These are phyloP conservation scores for Chesias legatella DNA, from an alignment of 2,888 invertebrate genomes.

Conservation along the genomic window DNA sequence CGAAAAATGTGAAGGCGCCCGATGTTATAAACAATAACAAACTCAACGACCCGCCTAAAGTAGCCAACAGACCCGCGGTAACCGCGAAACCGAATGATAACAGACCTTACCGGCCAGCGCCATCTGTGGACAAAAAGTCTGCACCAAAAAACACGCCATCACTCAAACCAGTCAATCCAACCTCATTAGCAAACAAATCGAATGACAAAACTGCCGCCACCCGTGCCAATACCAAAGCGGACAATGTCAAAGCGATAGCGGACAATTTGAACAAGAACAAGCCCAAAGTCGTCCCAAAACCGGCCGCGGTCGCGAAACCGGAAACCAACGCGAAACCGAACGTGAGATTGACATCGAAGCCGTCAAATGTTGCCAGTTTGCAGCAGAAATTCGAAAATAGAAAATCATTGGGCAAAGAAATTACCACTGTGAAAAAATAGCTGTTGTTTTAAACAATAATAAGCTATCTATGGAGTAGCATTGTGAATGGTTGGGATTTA, in stretches of 20 bases:
- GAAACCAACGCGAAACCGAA: slow-evolving; percentile 57
- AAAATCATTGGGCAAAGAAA: slow-evolving; percentile 70
- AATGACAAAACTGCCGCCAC: slow-evolving; percentile 53
- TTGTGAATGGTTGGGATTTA: background rate
- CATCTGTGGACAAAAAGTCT: slow-evolving; percentile 63
- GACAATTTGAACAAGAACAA: slow-evolving; percentile 73
- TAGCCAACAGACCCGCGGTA: slow-evolving; percentile 64
- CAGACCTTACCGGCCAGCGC: slow-evolving; percentile 58
- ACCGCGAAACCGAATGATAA: slow-evolving; percentile 64
- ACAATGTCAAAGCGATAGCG: slow-evolving; percentile 68
- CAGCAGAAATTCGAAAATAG: slow-evolving; percentile 89
- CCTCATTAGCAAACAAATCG: slow-evolving; percentile 45
- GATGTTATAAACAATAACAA: slow-evolving; percentile 82
- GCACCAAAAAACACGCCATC: slow-evolving; percentile 46
- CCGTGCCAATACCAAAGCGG: slow-evolving; percentile 60
- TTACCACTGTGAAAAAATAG: slow-evolving; percentile 56
- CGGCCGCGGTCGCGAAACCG: slow-evolving; percentile 49
- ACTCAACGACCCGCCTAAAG: slow-evolving; percentile 68
- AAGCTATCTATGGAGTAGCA: no score
- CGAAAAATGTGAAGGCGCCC: slow-evolving; percentile 79
- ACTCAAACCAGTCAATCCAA: slow-evolving; percentile 51
- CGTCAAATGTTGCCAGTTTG: slow-evolving; percentile 86
- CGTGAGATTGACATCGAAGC: slow-evolving; percentile 76
- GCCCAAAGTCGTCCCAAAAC: slow-evolving; percentile 72
- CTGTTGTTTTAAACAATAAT: slow-evolving; percentile 1